A percentile compares a stretch with the other conserved stretches of the same genome.
Conservation (phyloP, 2,888 invertebrate genomes). For the Anagyrus pseudococci region DNA sequence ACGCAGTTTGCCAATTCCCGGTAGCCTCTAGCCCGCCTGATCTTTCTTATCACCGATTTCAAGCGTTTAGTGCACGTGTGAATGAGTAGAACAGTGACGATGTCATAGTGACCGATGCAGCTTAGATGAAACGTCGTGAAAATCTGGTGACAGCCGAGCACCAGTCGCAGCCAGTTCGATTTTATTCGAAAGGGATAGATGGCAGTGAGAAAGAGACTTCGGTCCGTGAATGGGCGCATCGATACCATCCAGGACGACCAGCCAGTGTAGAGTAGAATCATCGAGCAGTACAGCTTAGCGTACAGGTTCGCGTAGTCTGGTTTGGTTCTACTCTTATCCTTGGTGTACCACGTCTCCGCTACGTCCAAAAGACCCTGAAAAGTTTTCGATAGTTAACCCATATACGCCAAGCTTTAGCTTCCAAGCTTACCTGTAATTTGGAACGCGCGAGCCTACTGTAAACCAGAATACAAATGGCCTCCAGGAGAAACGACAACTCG, state of each 20-base stretch:
- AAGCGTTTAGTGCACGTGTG: slow-evolving; percentile 2
- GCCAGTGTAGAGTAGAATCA: background rate
- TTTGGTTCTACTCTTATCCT: background rate
- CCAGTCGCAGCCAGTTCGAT: background rate
- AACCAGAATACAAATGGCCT: slow-evolving; percentile 1
- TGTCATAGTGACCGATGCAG: background rate
- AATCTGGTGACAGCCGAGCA: background rate
- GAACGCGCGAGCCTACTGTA: background rate
- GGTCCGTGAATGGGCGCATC: background rate
- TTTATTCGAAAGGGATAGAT: background rate
- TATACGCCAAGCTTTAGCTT: no score
- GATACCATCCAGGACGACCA: background rate
- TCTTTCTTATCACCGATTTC: background rate
- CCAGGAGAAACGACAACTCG: background rate
- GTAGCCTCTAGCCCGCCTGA: background rate
- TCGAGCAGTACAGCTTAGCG: background rate
- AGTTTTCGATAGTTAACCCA: no score
- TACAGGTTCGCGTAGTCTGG: background rate
- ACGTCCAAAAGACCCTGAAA: background rate
- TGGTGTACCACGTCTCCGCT: background rate
- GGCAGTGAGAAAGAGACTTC: background rate
- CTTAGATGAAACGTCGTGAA: background rate
- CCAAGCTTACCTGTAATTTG: background rate
- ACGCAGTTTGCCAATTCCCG: slow-evolving; percentile 1
- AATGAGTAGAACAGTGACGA: background rate